A percentile compares a stretch with the other conserved stretches of the same genome.
Evolutionary conservation across 2,797 vertebrate genomes (phyloP).

Genomic region (Delichon dasypus): DNA sequence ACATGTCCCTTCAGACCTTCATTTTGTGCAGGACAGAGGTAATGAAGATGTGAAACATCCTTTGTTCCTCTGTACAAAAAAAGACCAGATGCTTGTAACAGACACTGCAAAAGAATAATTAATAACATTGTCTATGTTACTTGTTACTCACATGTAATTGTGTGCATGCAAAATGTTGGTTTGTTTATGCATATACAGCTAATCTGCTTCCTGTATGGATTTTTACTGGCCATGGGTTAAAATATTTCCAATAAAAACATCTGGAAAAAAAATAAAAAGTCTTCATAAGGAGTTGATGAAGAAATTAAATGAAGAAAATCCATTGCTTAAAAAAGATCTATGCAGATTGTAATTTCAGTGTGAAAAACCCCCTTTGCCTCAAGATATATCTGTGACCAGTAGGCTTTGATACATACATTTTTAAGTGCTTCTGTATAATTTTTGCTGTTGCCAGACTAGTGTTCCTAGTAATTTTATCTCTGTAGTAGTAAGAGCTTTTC

Average conservation of each 20-base stretch:
- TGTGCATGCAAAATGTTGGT: not conserved
- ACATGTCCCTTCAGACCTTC: not conserved
- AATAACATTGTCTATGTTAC: not conserved
- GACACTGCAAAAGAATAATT: not conserved
- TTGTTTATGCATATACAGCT: not conserved
- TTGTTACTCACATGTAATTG: not conserved
- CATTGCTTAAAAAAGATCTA: not conserved
- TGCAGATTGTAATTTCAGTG: not conserved
- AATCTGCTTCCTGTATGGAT: not conserved
- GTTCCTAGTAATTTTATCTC: not conserved
- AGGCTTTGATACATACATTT: not conserved
- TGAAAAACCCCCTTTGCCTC: not conserved
- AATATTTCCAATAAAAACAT: not conserved
- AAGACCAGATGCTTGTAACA: not conserved
- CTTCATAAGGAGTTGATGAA: not conserved
- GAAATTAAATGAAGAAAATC: not conserved
- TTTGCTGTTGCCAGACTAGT: not conserved
- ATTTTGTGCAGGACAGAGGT: not conserved
- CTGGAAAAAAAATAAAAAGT: accelerated
- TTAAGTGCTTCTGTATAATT: not conserved
- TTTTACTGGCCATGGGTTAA: not conserved
- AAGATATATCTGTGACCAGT: not conserved
- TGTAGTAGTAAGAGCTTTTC: not conserved
- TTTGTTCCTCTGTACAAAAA: not conserved
- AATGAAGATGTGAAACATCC: not conserved